Percentiles rank a stretch among this genome's conserved stretches.
These are phyloP conservation scores for Rhea americana DNA, from an alignment of 2,113 vertebrate species.

Conservation along the genomic window DNA sequence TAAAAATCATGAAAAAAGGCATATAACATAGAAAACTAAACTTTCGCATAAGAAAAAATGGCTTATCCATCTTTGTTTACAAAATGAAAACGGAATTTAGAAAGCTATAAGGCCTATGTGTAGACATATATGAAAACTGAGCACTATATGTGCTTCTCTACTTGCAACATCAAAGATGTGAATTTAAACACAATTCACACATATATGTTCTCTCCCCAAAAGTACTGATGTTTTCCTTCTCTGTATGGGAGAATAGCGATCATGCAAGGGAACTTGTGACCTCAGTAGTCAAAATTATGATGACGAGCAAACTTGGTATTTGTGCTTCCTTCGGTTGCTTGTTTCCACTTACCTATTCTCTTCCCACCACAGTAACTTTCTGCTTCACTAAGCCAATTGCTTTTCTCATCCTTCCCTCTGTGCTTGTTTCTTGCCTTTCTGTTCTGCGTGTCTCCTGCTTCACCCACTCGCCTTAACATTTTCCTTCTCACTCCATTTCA, in stretches of 20 bases:
- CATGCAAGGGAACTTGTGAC: not conserved
- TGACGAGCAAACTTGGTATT: not conserved
- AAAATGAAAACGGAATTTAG: not conserved
- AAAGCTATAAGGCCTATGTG: not conserved
- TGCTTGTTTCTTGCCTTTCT: not conserved
- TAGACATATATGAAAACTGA: not conserved
- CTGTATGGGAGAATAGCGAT: not conserved
- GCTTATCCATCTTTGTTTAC: not conserved
- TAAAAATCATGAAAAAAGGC: not conserved
- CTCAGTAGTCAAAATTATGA: not conserved
- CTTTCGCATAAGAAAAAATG: not conserved
- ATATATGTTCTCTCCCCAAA: not conserved
- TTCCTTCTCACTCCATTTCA: not conserved
- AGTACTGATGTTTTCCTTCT: not conserved
- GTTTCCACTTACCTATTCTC: not conserved
- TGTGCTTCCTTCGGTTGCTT: not conserved
- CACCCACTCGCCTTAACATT: not conserved
- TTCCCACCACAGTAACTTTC: not conserved
- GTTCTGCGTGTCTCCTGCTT: not conserved
- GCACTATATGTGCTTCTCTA: not conserved
- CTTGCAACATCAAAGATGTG: not conserved
- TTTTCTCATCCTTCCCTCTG: not conserved
- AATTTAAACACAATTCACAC: not conserved
- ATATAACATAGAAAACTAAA: not conserved
- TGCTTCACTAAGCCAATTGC: not conserved